Base-by-base conservation (phyloP, 2,113 vertebrate species). In the Panthera uncia region DNA sequence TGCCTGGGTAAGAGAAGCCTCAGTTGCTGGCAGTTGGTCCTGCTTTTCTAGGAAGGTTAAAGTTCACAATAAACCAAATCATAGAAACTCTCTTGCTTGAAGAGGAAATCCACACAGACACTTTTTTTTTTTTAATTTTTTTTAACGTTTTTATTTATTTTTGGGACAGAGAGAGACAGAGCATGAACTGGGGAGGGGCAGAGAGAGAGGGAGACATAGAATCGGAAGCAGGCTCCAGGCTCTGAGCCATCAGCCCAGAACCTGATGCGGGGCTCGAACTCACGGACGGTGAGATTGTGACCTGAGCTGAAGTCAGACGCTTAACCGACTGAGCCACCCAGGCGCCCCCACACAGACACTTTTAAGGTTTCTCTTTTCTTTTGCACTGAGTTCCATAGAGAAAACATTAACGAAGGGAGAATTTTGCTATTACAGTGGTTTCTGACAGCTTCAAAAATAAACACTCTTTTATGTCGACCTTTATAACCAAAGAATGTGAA, bases 401-500 rank as follows among this genome's bases (percentile, higher is more conserved):
- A 27, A 82, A 79, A 63, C 27, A 33, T 71, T 90, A 96, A 79
- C 21, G 90, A 82, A 95, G 76, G 50, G 3, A 84, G 31, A 86
- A 18, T 94, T 25, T 87, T 13, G 61, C 86, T 76, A 0, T 25
- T 61, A 3, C 4, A 57, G 4, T 92, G 18, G 0, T 84, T 96
- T 93, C 52, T 89, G 31, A 88, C 7, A 85, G n/a, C 6, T 91
- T 94, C 63, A 61, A 61, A 65, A 84, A 4, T 71, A 85, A 91
- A 83, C 27, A 21, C 0, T 91, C 10, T 85, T 93, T 69, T 89
- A 78, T 13, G 0, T 92, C 50, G 33, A 21, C 73, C 12, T 93
- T 96, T 91, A 27, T 95, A 96, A 89, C 19, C 69, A 38, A 87
- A 63, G n/a, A 80, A 14, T 52, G 4, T 80, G 61, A 68, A 94